Evolutionary conservation across 2,797 vertebrate species (phyloP), one percentile per base, ranked within the genome.

Genomic region (Hozukius guyotensis): DNA sequence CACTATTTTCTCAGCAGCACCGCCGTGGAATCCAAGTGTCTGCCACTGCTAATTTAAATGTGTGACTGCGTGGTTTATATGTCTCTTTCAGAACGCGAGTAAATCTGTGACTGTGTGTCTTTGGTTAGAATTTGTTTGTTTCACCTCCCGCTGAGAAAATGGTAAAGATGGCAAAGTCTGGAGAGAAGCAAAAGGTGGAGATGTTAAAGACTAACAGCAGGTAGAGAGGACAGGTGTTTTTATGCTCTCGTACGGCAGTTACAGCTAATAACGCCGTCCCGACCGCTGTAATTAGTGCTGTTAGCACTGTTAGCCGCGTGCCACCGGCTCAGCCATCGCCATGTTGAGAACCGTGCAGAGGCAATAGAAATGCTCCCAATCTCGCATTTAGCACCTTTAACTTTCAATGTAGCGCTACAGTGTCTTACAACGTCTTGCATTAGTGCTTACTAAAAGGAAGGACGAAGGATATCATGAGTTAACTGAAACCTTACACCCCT

Each of bases 41-140:
- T 86, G 81, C 76, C 70, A 60, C 63, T 9, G 81, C 77, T 88
- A 84, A 87, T 88, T 80, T 81, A 72, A 87, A 86, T 65, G 81
- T 76, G 78, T n/a, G 66, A 62, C 68, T 77, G 76, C 70, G 9
- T 24, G 78, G 66, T 77, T 84, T 86, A 22, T 8, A 13, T 36
- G 72, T 87, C 80, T 72, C 60, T 62, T 69, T 81, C 53, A 36
- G 74, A 80, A 71, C 8, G 31, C 1, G 12, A 87, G 72, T 56
- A 59, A 67, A 84, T 53, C 62, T 84, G 65, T 68, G 77, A 66
- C 74, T 75, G 78, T n/a, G 55, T 24, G 53, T 84, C 68, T 88
- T 55, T 79, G 83, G 57, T 83, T 78, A 75, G 78, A 80, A 75
- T 76, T 72, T 80, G 72, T 88, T 89, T 88, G 72, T 69, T 83